Evolutionary conservation across 1,140 invertebrate species (phyloP).

Genomic region (Danaus melanippus): DNA sequence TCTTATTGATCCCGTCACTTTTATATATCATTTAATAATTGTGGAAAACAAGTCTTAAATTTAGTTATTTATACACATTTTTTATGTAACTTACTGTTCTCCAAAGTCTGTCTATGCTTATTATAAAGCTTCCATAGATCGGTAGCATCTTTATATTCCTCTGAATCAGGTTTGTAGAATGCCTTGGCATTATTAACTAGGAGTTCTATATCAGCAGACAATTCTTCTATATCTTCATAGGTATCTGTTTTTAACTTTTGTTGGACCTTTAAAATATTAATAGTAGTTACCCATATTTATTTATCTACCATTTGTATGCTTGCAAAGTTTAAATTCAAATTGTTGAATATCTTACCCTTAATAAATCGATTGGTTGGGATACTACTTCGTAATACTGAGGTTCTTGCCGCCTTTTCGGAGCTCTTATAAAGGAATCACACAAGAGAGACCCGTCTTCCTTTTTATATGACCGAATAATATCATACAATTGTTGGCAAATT

Average conservation of each 20-base stretch:
- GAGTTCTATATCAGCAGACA: slow-evolving; percentile 89
- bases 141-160: slow-evolving; percentile 92
- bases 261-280: slow-evolving; percentile 76
- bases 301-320: background rate
- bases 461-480: slow-evolving; percentile 91
- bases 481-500: slow-evolving; percentile 93
- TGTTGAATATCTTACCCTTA: slow-evolving; percentile 74
- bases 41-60: no score
- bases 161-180: slow-evolving; percentile 90
- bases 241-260: slow-evolving; percentile 97
- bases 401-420: slow-evolving; percentile 92
- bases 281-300: slow-evolving; percentile 6
- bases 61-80: no score
- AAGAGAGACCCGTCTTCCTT: slow-evolving; percentile 92
- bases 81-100: slow-evolving; percentile 52
- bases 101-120: slow-evolving; percentile 68
- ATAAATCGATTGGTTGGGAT: slow-evolving; percentile 91
- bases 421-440: slow-evolving; percentile 95
- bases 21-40: no score
- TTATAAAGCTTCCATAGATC: slow-evolving; percentile 91
- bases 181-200: slow-evolving; percentile 93
- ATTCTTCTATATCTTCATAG: slow-evolving; percentile 91
- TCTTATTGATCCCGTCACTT: no score
- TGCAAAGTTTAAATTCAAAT: background rate
- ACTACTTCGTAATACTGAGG: slow-evolving; percentile 94